Evolutionary conservation across 1,140 invertebrate species (phyloP).

Genomic region (Drosophila bocki): DNA sequence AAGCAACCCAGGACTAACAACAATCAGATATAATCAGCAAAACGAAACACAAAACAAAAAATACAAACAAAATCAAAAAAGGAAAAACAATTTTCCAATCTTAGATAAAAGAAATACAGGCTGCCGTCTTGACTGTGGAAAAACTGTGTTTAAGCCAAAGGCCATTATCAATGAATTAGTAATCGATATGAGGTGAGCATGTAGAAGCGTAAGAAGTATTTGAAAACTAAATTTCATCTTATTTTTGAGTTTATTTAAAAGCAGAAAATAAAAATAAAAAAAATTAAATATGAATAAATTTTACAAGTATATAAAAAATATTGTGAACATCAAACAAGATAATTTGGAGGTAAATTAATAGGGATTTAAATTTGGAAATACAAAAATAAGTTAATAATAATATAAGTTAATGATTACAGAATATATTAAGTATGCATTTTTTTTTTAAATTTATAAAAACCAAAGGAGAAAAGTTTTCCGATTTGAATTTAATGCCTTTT

Average conservation of each 20-base stretch:
- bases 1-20: conserved; percentile 11
- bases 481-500: too few species aligned
- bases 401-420: too few species aligned
- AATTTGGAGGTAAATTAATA: neutral
- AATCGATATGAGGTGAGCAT: conserved; percentile 7
- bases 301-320: neutral
- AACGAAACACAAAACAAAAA: neutral
- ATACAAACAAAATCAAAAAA: neutral
- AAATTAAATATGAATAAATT: neutral
- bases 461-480: too few species aligned
- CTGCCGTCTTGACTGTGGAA: conserved; percentile 1
- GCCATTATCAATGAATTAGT: conserved; percentile 17
- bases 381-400: neutral
- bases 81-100: conserved; percentile 40
- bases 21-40: conserved; percentile 45
- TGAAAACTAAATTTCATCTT: neutral
- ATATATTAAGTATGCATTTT: too few species aligned
- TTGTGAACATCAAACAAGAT: neutral
- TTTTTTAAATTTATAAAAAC: too few species aligned
- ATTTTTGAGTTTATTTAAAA: neutral
- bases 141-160: conserved; percentile 6
- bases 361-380: neutral
- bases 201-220: neutral
- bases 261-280: neutral
- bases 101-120: conserved; percentile 27